A percentile compares a stretch with the other conserved stretches of the same genome.
phyloP scores from a whole-genome alignment of 2,113 vertebrate genomes.

The Pavo muticus region DNA sequence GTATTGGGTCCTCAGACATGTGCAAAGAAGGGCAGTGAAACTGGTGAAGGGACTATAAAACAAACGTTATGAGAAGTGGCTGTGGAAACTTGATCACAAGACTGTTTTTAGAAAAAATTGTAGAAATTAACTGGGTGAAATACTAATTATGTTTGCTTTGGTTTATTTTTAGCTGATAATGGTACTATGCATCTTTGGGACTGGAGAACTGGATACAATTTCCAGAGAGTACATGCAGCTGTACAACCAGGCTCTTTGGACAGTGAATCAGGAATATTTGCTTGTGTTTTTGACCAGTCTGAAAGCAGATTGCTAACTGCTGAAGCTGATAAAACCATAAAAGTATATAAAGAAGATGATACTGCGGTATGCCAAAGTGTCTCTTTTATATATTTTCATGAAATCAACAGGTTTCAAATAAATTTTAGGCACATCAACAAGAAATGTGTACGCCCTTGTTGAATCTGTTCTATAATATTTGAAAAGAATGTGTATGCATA shows the following conservation, averaged over 20 bases:
- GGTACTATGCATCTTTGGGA: constrained; percentile 99
- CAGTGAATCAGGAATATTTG: constrained; percentile 98
- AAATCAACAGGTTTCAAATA: neutral
- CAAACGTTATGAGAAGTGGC: neutral
- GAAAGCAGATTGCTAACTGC: constrained; percentile 94
- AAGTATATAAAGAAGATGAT: constrained; percentile 97
- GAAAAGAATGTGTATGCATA: neutral
- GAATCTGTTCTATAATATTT: neutral
- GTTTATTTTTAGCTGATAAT: constrained; percentile 88
- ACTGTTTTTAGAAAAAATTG: neutral
- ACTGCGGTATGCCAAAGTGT: constrained; percentile 83
- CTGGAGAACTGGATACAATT: constrained; percentile 98
- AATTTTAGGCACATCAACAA: accelerated
- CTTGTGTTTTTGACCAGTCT: constrained; percentile 93
- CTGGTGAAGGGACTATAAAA: neutral
- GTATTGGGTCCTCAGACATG: neutral
- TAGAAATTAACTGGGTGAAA: neutral
- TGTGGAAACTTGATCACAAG: neutral
- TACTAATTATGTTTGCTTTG: neutral
- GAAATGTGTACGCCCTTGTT: too few relatives aligned
- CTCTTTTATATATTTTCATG: neutral
- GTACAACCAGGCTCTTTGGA: constrained; percentile 97
- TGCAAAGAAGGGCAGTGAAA: neutral
- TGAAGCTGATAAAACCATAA: constrained; percentile 98
- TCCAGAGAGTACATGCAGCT: constrained; percentile 96